Conservation (phyloP, 2,113 vertebrate genomes). For the Alligator sinensis region DNA sequence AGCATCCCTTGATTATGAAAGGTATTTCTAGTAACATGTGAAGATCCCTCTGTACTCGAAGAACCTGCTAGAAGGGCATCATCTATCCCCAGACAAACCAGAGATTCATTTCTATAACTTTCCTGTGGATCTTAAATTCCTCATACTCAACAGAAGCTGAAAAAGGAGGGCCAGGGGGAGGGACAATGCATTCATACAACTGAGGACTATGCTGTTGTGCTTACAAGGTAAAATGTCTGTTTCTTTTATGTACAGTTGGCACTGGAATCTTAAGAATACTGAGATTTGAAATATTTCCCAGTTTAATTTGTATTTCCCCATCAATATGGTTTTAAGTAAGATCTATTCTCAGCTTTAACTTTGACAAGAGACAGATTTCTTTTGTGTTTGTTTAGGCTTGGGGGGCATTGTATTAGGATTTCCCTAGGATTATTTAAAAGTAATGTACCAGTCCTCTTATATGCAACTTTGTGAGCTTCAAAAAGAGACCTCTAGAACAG, state of each 20-base stretch:
- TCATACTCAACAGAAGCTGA: background rate
- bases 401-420: background rate
- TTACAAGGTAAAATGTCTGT: background rate
- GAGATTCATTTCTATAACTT: too few relatives aligned
- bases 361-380: background rate
- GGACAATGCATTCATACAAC: background rate
- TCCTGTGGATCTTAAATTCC: too few relatives aligned
- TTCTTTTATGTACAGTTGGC: background rate
- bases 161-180: background rate
- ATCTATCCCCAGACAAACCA: background rate
- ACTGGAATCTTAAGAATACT: background rate
- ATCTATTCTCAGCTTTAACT: background rate
- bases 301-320: background rate
- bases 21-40: background rate
- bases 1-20: too few relatives aligned
- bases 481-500: background rate
- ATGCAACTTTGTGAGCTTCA: background rate
- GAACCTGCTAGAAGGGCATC: background rate
- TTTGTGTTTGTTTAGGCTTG: too few relatives aligned
- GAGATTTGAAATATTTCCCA: background rate
- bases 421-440: background rate
- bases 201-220: background rate
- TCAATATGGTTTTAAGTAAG: background rate
- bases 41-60: background rate
- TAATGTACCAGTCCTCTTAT: background rate